Evolutionary conservation across 2,888 invertebrate genomes (phyloP).

Genomic region (Orthosia cruda): DNA sequence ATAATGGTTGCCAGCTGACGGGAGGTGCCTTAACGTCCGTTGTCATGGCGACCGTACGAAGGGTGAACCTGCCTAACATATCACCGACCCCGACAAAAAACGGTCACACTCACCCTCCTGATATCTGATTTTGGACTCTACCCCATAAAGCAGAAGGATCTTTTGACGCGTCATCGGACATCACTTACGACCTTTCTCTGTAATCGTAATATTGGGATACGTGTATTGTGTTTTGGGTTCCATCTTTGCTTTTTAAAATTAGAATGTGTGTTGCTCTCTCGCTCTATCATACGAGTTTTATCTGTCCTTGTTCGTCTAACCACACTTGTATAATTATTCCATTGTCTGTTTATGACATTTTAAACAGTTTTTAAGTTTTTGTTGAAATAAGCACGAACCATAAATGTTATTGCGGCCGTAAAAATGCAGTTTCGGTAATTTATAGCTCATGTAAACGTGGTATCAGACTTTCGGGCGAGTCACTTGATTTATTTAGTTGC

Average conservation of each 20-base stretch:
- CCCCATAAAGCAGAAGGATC: conserved; percentile 80
- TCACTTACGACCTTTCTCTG: conserved; percentile 83
- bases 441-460: conserved; percentile 86
- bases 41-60: conserved; percentile 88
- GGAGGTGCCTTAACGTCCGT: conserved; percentile 90
- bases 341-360: conserved; percentile 89
- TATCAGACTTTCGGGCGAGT: conserved; percentile 81
- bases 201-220: conserved; percentile 85
- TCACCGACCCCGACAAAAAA: conserved; percentile 83
- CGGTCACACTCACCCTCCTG: conserved; percentile 77
- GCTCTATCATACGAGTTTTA: conserved; percentile 73
- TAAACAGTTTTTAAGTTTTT: conserved; percentile 90
- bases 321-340: conserved; percentile 88
- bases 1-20: conserved; percentile 91
- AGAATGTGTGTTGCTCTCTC: conserved; percentile 86
- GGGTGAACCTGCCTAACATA: conserved; percentile 91
- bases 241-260: conserved; percentile 92
- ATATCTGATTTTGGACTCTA: conserved; percentile 85
- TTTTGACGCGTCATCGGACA: conserved; percentile 79
- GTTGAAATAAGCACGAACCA: conserved; percentile 87
- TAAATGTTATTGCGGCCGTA: conserved; percentile 89
- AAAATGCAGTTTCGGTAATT: conserved; percentile 89
- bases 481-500: conserved; percentile 82
- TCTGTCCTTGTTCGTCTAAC: conserved; percentile 78
- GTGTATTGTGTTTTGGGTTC: conserved; percentile 90